These are phyloP conservation scores for Cyanoderma ruficeps DNA, from an alignment of 2,113 vertebrate genomes.

Conservation along the genomic window DNA sequence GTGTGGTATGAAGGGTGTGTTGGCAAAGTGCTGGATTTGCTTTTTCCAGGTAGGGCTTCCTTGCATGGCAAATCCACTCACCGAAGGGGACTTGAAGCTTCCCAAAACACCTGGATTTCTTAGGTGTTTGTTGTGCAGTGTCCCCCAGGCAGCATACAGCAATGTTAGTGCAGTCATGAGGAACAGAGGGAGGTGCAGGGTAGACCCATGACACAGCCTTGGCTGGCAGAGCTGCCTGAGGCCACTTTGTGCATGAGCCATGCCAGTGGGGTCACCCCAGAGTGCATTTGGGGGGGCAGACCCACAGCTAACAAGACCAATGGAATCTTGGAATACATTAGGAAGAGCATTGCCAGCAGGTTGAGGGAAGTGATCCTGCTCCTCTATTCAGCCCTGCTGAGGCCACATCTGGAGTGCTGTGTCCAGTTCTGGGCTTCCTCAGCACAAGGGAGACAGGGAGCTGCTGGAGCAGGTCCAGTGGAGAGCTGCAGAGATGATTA, in stretches of 20 bases:
- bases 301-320: not conserved
- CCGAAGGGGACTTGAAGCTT: fast-evolving
- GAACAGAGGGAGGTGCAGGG: not conserved
- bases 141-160: fast-evolving
- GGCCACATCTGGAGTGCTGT: not conserved
- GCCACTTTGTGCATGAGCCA: fast-evolving
- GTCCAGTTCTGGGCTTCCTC: not conserved
- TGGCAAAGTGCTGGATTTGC: fast-evolving
- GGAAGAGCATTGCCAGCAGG: not conserved
- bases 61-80: fast-evolving
- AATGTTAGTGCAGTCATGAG: fast-evolving
- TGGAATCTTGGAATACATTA: not conserved
- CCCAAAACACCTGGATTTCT: not conserved
- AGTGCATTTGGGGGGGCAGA: fast-evolving
- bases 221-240: not conserved
- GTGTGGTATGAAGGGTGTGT: fast-evolving
- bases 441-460: not conserved
- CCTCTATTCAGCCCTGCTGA: not conserved
- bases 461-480: not conserved
- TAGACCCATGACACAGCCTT: fast-evolving
- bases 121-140: fast-evolving
- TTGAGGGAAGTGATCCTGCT: not conserved
- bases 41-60: not conserved
- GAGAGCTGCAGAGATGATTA: fast-evolving
- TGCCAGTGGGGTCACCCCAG: fast-evolving